Percentiles rank a stretch among this genome's conserved stretches.
Evolutionary conservation across 2,797 vertebrate genomes (phyloP).

Genomic region (Alosa sapidissima): DNA sequence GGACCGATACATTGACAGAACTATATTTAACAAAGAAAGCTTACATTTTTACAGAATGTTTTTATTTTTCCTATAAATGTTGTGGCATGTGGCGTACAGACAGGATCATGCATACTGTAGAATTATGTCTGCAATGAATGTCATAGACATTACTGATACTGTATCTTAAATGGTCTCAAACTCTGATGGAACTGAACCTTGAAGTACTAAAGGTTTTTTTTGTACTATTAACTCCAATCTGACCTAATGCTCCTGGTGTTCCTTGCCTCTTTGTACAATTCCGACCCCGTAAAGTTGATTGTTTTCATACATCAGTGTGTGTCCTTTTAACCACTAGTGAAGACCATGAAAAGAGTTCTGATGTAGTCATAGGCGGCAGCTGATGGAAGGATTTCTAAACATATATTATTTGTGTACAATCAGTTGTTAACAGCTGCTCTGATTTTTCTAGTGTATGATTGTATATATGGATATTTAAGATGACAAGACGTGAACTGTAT

Average conservation of each 20-base stretch:
- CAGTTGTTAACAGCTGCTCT: conserved; percentile 71
- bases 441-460: conserved; percentile 66
- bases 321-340: conserved; percentile 10
- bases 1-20: not conserved
- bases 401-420: conserved; percentile 76
- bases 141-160: not conserved
- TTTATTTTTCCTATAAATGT: conserved; percentile 22
- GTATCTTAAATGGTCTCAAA: conserved; percentile 1
- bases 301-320: conserved; percentile 3
- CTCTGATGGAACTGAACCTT: not conserved
- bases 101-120: not conserved
- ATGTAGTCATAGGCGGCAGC: conserved; percentile 52
- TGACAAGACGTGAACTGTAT: conserved; percentile 61
- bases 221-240: not conserved
- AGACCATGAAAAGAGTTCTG: not conserved
- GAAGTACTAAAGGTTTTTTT: not conserved
- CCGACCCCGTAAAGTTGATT: conserved; percentile 28
- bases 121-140: not conserved
- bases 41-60: conserved; percentile 14
- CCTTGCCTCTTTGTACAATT: not conserved
- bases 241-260: not conserved
- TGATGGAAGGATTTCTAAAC: conserved; percentile 62
- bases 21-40: conserved; percentile 8
- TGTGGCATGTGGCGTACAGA: not conserved
- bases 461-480: conserved; percentile 68